Conservation (phyloP, 2,888 invertebrate genomes). For the Dorcus hopei region DNA sequence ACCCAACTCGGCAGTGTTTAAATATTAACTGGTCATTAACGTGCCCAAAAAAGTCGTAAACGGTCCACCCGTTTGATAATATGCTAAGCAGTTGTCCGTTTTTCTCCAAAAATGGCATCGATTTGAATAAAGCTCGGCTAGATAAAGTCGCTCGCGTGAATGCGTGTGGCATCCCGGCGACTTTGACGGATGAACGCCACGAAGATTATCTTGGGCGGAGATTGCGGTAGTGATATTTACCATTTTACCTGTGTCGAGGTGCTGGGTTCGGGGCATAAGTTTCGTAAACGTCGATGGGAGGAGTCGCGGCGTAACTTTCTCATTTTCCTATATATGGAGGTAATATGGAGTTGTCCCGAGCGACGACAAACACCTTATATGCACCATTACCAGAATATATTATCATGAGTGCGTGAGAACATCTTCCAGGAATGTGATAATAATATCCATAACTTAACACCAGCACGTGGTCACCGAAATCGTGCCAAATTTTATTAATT, state of each 20-base stretch:
- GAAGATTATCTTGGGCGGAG: background rate
- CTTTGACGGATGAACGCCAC: too few relatives aligned
- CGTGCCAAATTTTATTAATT: too few relatives aligned
- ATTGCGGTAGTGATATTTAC: conserved; percentile 1
- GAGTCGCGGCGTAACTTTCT: conserved; percentile 27
- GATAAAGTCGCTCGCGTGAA: background rate
- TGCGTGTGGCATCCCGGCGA: background rate
- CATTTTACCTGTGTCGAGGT: background rate
- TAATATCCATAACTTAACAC: background rate
- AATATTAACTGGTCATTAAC: too few relatives aligned
- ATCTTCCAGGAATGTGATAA: conserved; percentile 21
- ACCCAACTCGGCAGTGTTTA: too few relatives aligned
- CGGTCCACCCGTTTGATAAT: too few relatives aligned
- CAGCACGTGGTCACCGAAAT: too few relatives aligned
- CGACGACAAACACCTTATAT: conserved; percentile 25
- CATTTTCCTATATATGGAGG: conserved; percentile 29
- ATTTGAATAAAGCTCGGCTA: background rate
- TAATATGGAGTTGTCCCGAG: conserved; percentile 26
- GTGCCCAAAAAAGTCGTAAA: too few relatives aligned
- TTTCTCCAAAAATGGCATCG: too few relatives aligned
- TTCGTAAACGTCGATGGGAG: conserved; percentile 27
- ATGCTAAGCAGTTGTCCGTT: too few relatives aligned
- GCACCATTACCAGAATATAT: conserved; percentile 22
- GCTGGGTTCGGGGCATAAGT: conserved; percentile 13
- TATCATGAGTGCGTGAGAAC: conserved; percentile 26